Evolutionary conservation across 2,797 vertebrate species (phyloP), one percentile per base, ranked within the genome.

Genomic region (Ptychadena robeensis): DNA sequence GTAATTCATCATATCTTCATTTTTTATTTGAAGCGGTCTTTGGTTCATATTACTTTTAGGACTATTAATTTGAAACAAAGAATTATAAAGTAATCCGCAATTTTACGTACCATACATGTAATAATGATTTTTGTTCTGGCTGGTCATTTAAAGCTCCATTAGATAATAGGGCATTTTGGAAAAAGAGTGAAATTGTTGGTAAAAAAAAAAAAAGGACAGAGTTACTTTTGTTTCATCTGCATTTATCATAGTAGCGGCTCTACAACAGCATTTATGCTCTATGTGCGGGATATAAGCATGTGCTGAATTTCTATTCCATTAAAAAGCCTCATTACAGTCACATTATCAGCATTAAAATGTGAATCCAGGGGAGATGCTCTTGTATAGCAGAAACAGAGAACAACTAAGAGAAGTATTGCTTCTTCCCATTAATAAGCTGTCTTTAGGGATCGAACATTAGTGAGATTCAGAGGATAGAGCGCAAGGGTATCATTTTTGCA

Each of bases 401-500:
- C 44, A 73, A 78, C 75, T 53, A 92, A 92, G 91, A 92, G 92
- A 93, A 83, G 91, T 88, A 88, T 89, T 90, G 93, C 87, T 89
- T 91, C 91, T 94, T 91, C 89, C 93, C 93, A 93, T 92, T 95
- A 95, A 95, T 94, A 93, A 93, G 93, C 90, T 90, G 92, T 94
- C 94, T 94, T 94, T 90, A 90, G 93, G 94, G 94, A 94, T 94
- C 90, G 48, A 86, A 92, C 91, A 94, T 95, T 93, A 93, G 93
- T 73, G 90, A 93, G 92, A 93, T 93, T 93, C 92, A 91, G 92
- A 87, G 88, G 92, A 94, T 90, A 91, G 91, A 94, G 93, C 94
- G 93, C 91, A 92, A 92, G 93, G 93, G 93, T 95, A 93, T 93
- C 91, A 94, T 95, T 95, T 96, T 95, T 95, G 95, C 94, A 94